A percentile compares a stretch with the other conserved stretches of the same genome.
phyloP scores from a whole-genome alignment of 2,113 vertebrate species.

The Manacus vitellinus region DNA sequence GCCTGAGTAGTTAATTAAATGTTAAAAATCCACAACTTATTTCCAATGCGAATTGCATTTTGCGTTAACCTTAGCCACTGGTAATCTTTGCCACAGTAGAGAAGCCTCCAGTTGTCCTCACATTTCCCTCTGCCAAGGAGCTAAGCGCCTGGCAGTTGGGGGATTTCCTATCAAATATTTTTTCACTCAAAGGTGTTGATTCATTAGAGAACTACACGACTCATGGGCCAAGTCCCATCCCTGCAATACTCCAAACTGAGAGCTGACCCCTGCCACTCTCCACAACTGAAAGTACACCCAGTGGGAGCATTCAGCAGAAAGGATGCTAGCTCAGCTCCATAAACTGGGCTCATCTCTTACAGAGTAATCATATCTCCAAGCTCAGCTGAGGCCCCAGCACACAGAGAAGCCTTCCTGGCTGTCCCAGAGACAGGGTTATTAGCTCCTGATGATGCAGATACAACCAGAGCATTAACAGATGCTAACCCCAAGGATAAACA shows the following conservation, averaged over 20 bases:
- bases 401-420: background rate
- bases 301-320: background rate
- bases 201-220: background rate
- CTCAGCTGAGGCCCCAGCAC: fast-evolving
- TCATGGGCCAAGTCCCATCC: background rate
- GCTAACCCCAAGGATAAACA: background rate
- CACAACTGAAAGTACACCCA: fast-evolving
- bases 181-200: background rate
- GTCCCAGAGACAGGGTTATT: background rate
- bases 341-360: background rate
- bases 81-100: background rate
- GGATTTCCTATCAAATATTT: background rate
- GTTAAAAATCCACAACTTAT: background rate
- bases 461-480: background rate
- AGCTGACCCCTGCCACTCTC: background rate
- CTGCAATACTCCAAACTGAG: background rate
- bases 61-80: background rate
- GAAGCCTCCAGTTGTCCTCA: background rate
- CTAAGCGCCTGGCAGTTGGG: background rate
- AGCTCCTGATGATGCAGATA: background rate
- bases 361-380: background rate
- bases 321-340: background rate
- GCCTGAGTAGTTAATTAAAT: conserved; percentile 20
- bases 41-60: background rate
- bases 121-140: background rate